Evolutionary conservation across 92 coral and sea anemone species (phyloP), one percentile per base, ranked within the genome.

Genomic region (Scolanthus callimorphus): DNA sequence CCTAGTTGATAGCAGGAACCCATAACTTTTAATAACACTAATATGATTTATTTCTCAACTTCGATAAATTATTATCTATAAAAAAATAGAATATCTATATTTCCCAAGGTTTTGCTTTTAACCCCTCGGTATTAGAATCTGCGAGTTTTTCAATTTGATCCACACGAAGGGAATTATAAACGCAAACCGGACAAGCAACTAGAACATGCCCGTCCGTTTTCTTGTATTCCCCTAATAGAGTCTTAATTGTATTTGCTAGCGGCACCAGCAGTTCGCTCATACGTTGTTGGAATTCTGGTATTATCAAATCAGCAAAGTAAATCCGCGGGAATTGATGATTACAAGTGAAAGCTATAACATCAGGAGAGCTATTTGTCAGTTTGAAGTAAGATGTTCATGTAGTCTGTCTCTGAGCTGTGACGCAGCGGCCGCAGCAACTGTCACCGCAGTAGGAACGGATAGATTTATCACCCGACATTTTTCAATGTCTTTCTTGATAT

Each of bases 271-370:
- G 73, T 11, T 91, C 96, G 8, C 67, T 63, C 97, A 91, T 88
- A 23, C 96, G 56, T 50, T 91, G 96, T 56, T 91, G 91, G 67
- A 91, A 91, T 44, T 91, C 97, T 19, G 97, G 97, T 23, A 91
- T 28, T 57, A 91, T 66, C 13, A 83, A 52, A 25, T 88, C 96
- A 31, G 55, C 66, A 50, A 91, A 91, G 51, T 88, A 89, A 6
- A 83, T 85, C 29, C 80, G 58, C 11, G 97, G 91, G 51, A 91
- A 91, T 23, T 85, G 90, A 45, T 91, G 97, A 59, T 85, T 81
- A 63, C 97, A 91, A 1, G 97, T 83, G 57, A 91, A 91, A 28
- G 80, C 82, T 15, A 88, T 79, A 24, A 84, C 96, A 62, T 88
- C 90, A 11, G 73, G 78, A 11, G 73, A 11, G 78, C 66, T 0